Evolutionary conservation across 2,888 invertebrate genomes (phyloP).

Genomic region (Torymus tubicola): DNA sequence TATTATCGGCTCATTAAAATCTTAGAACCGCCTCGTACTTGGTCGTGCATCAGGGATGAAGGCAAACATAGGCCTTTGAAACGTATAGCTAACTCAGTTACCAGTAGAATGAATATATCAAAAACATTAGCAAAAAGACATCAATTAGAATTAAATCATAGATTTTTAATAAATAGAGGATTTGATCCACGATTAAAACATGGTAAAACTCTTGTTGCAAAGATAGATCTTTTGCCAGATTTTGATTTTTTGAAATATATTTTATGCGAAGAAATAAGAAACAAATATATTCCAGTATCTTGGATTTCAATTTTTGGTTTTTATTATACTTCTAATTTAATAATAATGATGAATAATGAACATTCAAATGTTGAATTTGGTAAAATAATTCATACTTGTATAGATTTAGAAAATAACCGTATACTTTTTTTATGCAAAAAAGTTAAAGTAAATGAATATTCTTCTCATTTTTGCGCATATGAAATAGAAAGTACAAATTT

Average conservation of each 20-base stretch:
- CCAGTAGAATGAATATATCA: not conserved
- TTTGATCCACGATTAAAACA: conserved; percentile 1
- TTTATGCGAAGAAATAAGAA: not conserved
- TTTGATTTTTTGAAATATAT: not conserved
- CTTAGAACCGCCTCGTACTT: conserved; percentile 8
- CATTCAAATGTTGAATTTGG: not conserved
- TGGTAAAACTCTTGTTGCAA: not conserved
- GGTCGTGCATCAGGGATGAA: conserved; percentile 18
- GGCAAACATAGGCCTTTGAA: conserved; percentile 14
- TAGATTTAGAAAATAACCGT: not conserved
- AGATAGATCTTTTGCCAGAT: not conserved
- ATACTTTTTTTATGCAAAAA: not conserved
- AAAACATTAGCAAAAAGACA: not conserved
- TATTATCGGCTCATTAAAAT: conserved; percentile 20
- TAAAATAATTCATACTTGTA: not conserved
- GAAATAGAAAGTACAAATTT: not conserved
- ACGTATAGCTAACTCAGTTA: not conserved
- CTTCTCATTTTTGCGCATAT: conserved; percentile 3
- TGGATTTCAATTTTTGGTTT: not conserved
- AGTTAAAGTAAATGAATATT: not conserved
- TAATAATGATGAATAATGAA: not conserved
- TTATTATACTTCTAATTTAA: not conserved
- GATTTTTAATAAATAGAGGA: conserved; percentile 12
- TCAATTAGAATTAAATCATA: conserved; percentile 4
- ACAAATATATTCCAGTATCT: not conserved